phyloP scores from a whole-genome alignment of 2,113 vertebrate species.

The Colossoma macropomum region DNA sequence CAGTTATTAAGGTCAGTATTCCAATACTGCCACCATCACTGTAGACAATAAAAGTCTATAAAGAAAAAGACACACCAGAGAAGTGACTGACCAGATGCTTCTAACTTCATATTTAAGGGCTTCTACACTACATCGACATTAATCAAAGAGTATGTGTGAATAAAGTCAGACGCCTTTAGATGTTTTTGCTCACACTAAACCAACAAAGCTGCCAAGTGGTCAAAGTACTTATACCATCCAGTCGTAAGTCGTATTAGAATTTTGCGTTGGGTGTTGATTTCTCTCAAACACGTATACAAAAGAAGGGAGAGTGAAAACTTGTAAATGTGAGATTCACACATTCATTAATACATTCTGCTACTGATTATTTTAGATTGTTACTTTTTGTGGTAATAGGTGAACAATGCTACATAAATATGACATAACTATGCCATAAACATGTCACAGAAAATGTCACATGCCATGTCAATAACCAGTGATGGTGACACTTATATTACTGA shows the following conservation, averaged over 20 bases:
- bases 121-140: not conserved
- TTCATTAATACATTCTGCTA: not conserved
- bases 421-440: too few species aligned
- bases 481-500: too few species aligned
- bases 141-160: not conserved
- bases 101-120: not conserved
- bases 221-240: not conserved
- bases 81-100: not conserved
- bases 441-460: too few species aligned
- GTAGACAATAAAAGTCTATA: constrained; percentile 6
- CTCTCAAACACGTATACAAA: not conserved
- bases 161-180: not conserved
- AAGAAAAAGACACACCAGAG: not conserved
- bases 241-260: not conserved
- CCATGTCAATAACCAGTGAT: too few species aligned
- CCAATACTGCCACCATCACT: not conserved
- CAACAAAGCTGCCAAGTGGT: too few species aligned
- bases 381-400: not conserved
- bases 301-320: not conserved
- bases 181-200: not conserved
- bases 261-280: not conserved
- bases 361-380: not conserved
- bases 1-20: not conserved
- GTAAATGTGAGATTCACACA: not conserved
- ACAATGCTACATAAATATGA: too few species aligned